Conservation (phyloP, 1,140 invertebrate genomes). For the Formica exsecta region DNA sequence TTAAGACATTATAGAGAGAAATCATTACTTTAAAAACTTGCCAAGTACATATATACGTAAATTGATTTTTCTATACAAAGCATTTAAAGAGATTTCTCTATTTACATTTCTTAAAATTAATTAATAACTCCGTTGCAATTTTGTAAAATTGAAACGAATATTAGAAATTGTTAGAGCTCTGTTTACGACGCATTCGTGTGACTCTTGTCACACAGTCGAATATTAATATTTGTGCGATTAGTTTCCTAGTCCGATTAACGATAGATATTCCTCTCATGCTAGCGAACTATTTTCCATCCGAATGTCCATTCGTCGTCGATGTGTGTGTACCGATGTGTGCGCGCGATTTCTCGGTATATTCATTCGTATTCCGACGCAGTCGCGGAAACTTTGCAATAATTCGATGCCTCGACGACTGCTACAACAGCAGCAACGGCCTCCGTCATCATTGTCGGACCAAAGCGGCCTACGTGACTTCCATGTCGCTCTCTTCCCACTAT, state of each 20-base stretch:
- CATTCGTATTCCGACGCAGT: slow-evolving; percentile 71
- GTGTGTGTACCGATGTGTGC: neutral
- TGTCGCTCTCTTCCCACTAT: slow-evolving; percentile 37
- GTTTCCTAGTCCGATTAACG: slow-evolving; percentile 34
- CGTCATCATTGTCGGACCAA: slow-evolving; percentile 71
- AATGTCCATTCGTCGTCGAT: slow-evolving; percentile 36
- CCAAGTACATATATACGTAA: neutral
- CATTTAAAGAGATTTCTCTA: neutral
- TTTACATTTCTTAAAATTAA: neutral
- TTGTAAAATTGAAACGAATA: slow-evolving; percentile 26
- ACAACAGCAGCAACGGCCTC: slow-evolving; percentile 62
- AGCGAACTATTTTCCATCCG: slow-evolving; percentile 43
- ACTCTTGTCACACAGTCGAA: slow-evolving; percentile 3
- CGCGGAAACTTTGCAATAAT: slow-evolving; percentile 75
- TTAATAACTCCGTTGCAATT: neutral
- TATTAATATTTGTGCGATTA: slow-evolving; percentile 16
- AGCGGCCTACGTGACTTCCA: slow-evolving; percentile 73
- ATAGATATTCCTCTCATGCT: neutral
- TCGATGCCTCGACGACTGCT: slow-evolving; percentile 74
- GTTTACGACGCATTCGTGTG: neutral
- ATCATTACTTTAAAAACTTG: neutral
- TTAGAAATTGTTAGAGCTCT: neutral
- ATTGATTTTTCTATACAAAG: neutral
- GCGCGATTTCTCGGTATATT: slow-evolving; percentile 38
- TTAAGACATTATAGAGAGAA: neutral